Conservation (phyloP, 2,113 vertebrate genomes). For the Odontesthes bonariensis region DNA sequence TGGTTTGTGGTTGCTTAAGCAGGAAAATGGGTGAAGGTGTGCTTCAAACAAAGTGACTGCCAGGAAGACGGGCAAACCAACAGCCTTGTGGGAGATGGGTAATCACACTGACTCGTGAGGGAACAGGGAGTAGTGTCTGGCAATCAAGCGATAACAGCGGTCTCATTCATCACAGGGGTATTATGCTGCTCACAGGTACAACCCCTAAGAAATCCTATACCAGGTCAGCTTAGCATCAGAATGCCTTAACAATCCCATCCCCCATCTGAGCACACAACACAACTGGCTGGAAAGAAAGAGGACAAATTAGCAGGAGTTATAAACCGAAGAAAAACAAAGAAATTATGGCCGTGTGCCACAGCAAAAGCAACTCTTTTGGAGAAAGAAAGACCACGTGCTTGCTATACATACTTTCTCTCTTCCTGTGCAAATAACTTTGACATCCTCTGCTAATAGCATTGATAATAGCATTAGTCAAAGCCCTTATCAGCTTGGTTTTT, state of each 20-base stretch:
- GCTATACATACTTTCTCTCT: constrained; percentile 44
- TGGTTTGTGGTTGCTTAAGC: constrained; percentile 7
- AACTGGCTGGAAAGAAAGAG: constrained; percentile 33
- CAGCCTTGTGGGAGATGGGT: constrained; percentile 62
- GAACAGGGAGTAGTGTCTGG: constrained; percentile 67
- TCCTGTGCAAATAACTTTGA: constrained; percentile 51
- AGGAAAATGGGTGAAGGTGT: constrained; percentile 30
- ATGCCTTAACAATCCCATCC: constrained; percentile 58
- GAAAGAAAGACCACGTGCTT: constrained; percentile 33
- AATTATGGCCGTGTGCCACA: constrained; percentile 30
- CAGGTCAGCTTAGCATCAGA: constrained; percentile 48
- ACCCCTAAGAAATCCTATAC: constrained; percentile 72
- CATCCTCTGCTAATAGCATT: constrained; percentile 41
- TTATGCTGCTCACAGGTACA: constrained; percentile 74
- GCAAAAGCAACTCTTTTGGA: constrained; percentile 27
- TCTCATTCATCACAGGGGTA: constrained; percentile 79
- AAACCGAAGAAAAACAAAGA: constrained; percentile 28
- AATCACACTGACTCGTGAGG: constrained; percentile 62
- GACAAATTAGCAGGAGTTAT: constrained; percentile 47
- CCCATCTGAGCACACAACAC: constrained; percentile 42
- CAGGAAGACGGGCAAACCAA: constrained; percentile 50
- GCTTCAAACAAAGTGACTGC: constrained; percentile 52
- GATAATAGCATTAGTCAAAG: constrained; percentile 57
- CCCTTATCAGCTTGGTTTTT: constrained; percentile 63
- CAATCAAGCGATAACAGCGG: constrained; percentile 78